A percentile compares a stretch with the other conserved stretches of the same genome.
These are phyloP conservation scores for Atlantisia rogersi DNA, from an alignment of 2,113 vertebrate genomes.

Conservation along the genomic window DNA sequence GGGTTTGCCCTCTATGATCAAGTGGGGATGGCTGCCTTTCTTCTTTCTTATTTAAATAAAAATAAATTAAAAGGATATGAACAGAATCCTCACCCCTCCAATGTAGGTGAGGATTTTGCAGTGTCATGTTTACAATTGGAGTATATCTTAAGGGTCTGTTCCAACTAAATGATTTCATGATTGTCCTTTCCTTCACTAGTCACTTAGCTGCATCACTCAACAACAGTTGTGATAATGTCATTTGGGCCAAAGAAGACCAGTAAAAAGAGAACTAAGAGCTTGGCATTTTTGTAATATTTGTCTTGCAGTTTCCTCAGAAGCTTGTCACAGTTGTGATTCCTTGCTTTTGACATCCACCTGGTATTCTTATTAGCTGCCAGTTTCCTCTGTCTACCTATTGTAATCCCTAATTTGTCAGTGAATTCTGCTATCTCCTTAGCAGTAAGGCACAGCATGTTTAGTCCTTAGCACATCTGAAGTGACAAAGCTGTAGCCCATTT, in stretches of 20 bases:
- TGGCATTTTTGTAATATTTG: background rate
- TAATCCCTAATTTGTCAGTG: background rate
- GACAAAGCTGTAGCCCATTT: background rate
- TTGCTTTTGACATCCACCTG: background rate
- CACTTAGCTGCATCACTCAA: background rate
- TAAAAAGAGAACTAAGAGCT: background rate
- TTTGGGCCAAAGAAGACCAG: background rate
- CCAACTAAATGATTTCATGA: background rate
- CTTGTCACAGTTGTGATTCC: background rate
- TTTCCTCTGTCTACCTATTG: background rate
- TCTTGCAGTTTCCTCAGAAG: background rate
- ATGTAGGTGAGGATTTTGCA: background rate
- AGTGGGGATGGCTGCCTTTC: background rate
- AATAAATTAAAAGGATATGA: fast-evolving
- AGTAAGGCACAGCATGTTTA: background rate
- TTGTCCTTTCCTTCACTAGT: background rate
- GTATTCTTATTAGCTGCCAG: background rate
- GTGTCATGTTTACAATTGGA: background rate
- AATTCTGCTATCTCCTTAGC: background rate
- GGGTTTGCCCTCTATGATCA: background rate
- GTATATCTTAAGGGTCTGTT: background rate
- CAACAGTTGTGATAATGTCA: background rate
- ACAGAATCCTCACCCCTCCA: background rate
- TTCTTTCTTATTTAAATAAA: background rate
- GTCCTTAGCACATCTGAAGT: background rate